phyloP scores from a whole-genome alignment of 2,888 invertebrate genomes.

The Leuctra nigra region DNA sequence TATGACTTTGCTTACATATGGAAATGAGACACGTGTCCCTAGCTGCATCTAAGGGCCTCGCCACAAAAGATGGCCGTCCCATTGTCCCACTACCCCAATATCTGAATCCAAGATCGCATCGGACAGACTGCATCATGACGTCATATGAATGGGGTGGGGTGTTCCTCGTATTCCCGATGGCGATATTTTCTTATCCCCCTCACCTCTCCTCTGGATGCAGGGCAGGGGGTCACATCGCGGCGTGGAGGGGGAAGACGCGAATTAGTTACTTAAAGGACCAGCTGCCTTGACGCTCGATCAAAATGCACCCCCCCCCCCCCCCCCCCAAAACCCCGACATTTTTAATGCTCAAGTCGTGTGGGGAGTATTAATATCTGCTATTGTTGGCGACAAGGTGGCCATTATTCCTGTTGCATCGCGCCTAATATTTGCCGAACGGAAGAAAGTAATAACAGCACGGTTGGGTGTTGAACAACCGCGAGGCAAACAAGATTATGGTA shows the following conservation, averaged over 20 bases:
- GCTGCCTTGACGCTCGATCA: not conserved
- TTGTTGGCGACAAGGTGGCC: no score
- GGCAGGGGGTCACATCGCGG: conserved; percentile 12
- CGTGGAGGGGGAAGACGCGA: not conserved
- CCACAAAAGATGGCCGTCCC: conserved; percentile 4
- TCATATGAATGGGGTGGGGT: not conserved
- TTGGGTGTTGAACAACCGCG: no score
- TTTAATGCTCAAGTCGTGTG: no score
- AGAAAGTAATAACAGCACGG: no score
- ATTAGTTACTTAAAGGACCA: conserved; percentile 15
- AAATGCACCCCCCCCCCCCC: not conserved
- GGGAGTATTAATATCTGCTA: no score
- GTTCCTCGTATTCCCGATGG: not conserved
- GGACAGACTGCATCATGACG: not conserved
- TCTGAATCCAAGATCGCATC: not conserved
- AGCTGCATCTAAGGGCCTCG: conserved; percentile 7
- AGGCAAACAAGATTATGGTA: no score
- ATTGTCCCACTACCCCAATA: conserved; percentile 14
- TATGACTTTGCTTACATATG: conserved; percentile 13
- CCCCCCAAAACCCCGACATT: no score
- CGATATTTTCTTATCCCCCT: not conserved
- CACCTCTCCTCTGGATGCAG: not conserved
- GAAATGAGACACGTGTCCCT: conserved; percentile 10
- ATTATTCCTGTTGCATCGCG: no score
- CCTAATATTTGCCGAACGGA: no score